Evolutionary conservation across 2,797 vertebrate species (phyloP).

Genomic region (Melanotaenia parkinsoni): DNA sequence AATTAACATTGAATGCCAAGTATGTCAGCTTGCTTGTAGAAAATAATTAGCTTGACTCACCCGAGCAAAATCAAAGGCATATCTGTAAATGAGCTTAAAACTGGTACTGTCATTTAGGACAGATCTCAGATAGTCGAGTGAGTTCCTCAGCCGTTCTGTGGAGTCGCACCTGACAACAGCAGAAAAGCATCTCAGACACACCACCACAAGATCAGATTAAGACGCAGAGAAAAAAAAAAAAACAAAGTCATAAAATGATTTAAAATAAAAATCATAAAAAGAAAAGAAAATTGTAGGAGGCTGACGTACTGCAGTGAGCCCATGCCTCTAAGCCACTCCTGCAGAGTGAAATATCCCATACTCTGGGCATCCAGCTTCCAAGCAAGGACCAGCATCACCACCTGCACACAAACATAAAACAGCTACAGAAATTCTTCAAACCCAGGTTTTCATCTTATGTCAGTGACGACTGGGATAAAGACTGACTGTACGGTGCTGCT

Average conservation of each 20-base stretch:
- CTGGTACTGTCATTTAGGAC: conserved; percentile 96
- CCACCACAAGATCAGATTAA: not conserved
- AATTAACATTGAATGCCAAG: conserved; percentile 4
- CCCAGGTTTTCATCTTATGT: not conserved
- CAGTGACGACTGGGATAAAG: not conserved
- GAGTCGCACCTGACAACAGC: conserved; percentile 92
- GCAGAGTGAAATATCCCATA: conserved; percentile 99
- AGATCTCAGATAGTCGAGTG: conserved; percentile 97
- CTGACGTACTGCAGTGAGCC: conserved; percentile 95
- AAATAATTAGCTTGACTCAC: conserved; percentile 82
- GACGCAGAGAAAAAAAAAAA: not conserved
- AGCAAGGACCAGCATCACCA: conserved; percentile 98
- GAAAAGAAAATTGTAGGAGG: not conserved
- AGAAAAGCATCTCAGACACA: conserved; percentile 40
- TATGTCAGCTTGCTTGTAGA: not conserved
- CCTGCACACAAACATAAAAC: conserved; percentile 75
- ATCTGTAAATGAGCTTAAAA: conserved; percentile 99
- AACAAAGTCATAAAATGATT: not conserved
- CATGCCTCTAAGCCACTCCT: conserved; percentile 99
- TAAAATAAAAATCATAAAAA: not conserved
- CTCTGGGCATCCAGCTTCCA: conserved; percentile 99
- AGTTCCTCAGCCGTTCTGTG: conserved; percentile 96
- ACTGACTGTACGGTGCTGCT: not conserved
- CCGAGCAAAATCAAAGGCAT: conserved; percentile 99
- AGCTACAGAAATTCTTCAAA: conserved; percentile 14